phyloP scores from a whole-genome alignment of 2,113 vertebrate genomes.

The Pipa parva region DNA sequence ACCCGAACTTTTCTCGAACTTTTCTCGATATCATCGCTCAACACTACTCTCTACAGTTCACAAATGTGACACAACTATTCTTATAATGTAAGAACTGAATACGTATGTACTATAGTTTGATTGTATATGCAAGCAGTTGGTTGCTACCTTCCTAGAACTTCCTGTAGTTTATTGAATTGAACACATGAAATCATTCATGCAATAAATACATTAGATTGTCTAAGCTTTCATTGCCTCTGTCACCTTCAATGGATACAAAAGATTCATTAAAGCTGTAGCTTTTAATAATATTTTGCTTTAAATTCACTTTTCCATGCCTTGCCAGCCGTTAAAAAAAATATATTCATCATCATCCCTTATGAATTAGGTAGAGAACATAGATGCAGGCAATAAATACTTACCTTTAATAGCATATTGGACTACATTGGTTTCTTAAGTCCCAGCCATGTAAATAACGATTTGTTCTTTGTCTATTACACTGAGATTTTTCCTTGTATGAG shows the following conservation, averaged over 20 bases:
- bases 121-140: not conserved
- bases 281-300: not conserved
- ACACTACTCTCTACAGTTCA: too few species aligned
- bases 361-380: not conserved
- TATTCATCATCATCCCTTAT: not conserved
- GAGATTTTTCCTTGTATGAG: conserved; percentile 14
- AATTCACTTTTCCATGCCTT: not conserved
- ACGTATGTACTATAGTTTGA: not conserved
- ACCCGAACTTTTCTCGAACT: too few species aligned
- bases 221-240: not conserved
- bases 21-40: too few species aligned
- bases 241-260: not conserved
- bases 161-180: not conserved
- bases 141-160: not conserved
- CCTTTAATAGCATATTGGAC: not conserved
- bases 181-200: not conserved
- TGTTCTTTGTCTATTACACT: not conserved
- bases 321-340: not conserved
- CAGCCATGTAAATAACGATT: conserved; percentile 11
- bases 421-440: conserved; percentile 12
- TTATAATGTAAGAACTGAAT: not conserved
- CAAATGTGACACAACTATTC: too few species aligned
- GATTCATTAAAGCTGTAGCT: not conserved
- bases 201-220: not conserved
- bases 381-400: not conserved